phyloP scores from a whole-genome alignment of 2,888 invertebrate species.

The Sarcophaga rosellei region DNA sequence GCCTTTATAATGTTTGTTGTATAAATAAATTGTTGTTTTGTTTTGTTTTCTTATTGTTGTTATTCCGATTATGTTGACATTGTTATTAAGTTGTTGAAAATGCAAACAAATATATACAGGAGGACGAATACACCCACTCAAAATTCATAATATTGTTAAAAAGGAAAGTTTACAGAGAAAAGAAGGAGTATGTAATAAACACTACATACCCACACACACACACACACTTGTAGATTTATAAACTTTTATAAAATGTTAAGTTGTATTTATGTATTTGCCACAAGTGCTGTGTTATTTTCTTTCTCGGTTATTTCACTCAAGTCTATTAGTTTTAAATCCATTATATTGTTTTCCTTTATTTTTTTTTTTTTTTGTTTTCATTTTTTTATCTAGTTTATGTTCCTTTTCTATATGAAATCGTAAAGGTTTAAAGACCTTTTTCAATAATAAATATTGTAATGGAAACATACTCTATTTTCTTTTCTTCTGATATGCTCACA shows the following conservation, averaged over 20 bases:
- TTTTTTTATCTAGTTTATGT: too few relatives aligned
- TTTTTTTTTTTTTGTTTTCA: too few relatives aligned
- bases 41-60: slow-evolving; percentile 11
- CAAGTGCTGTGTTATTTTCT: not conserved
- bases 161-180: too few relatives aligned
- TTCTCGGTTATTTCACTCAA: slow-evolving; percentile 13
- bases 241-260: too few relatives aligned
- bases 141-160: not conserved
- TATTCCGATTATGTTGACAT: slow-evolving; percentile 23
- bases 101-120: not conserved
- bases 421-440: too few relatives aligned
- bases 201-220: not conserved
- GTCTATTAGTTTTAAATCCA: slow-evolving; percentile 57
- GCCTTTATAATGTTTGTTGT: slow-evolving; percentile 33
- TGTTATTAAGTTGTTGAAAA: slow-evolving; percentile 37
- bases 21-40: not conserved
- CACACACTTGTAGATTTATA: not conserved
- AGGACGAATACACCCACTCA: not conserved
- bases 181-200: not conserved
- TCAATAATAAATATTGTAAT: too few relatives aligned
- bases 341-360: slow-evolving; percentile 29
- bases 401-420: too few relatives aligned
- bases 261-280: too few relatives aligned
- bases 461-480: too few relatives aligned
- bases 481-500: too few relatives aligned